phyloP scores from a whole-genome alignment of 2,888 invertebrate species.

The Phaedon cochleariae region DNA sequence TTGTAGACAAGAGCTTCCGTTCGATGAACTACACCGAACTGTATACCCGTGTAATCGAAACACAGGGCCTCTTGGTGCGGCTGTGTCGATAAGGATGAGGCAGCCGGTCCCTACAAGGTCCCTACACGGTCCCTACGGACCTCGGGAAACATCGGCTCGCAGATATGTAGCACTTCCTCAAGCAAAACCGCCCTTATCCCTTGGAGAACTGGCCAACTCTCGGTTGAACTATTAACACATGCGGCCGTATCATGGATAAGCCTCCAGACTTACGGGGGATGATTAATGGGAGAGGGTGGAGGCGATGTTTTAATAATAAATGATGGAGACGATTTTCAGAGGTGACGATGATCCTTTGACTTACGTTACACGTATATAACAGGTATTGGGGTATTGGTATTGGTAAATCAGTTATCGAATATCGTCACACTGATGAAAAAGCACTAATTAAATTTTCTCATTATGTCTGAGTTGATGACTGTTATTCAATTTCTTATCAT shows the following conservation, averaged over 20 bases:
- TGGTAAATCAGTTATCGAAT: not conserved
- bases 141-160: constrained; percentile 55
- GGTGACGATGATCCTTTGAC: not conserved
- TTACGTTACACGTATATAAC: not conserved
- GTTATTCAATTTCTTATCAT: no score
- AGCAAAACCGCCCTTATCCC: constrained; percentile 55
- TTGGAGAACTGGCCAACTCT: constrained; percentile 51
- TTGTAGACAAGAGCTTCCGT: constrained; percentile 58
- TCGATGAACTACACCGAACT: constrained; percentile 56
- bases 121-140: constrained; percentile 58
- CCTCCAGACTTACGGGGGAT: constrained; percentile 37
- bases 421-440: no score
- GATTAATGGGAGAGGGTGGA: constrained; percentile 51
- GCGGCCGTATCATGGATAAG: constrained; percentile 53
- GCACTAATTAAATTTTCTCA: no score
- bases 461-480: no score
- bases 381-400: no score
- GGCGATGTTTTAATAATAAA: constrained; percentile 49
- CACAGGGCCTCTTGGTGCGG: constrained; percentile 56
- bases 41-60: constrained; percentile 61
- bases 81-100: constrained; percentile 59
- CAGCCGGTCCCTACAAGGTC: no score
- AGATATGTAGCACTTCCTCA: constrained; percentile 61
- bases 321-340: not conserved
- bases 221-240: constrained; percentile 58